Percentiles rank a stretch among this genome's conserved stretches.
Evolutionary conservation across 2,888 invertebrate species (phyloP).

Genomic region (Drosophila cognata): DNA sequence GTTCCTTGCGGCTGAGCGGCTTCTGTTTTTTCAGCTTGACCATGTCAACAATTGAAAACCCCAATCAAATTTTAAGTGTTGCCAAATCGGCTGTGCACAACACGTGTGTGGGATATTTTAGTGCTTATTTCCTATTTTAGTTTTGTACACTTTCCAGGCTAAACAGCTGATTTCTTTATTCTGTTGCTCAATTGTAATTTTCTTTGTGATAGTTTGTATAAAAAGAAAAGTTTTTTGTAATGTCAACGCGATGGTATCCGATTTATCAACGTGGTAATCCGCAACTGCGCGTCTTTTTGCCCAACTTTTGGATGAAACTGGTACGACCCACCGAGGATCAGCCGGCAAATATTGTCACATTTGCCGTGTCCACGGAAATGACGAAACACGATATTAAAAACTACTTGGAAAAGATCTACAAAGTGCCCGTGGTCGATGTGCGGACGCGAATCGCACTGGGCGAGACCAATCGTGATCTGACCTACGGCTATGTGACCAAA

Average conservation of each 20-base stretch:
- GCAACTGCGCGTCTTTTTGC: slow-evolving; percentile 96
- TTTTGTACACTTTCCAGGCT: slow-evolving; percentile 11
- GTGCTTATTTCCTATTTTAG: slow-evolving; percentile 23
- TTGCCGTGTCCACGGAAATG: slow-evolving; percentile 97
- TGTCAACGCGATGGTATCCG: slow-evolving; percentile 90
- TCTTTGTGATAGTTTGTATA: slow-evolving; percentile 22
- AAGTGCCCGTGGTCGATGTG: slow-evolving; percentile 92
- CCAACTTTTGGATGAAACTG: slow-evolving; percentile 99
- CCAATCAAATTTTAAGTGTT: slow-evolving; percentile 36
- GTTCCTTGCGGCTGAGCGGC: slow-evolving; percentile 87
- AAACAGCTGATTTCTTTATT: slow-evolving; percentile 39
- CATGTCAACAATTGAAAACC: slow-evolving; percentile 56
- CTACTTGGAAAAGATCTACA: slow-evolving; percentile 98
- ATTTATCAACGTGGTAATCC: slow-evolving; percentile 96
- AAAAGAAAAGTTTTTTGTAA: slow-evolving; percentile 34
- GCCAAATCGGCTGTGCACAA: slow-evolving; percentile 51
- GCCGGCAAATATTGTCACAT: slow-evolving; percentile 93
- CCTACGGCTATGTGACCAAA: slow-evolving; percentile 90
- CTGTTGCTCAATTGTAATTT: slow-evolving; percentile 9
- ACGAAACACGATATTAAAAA: slow-evolving; percentile 94
- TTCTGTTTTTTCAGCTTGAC: slow-evolving; percentile 62
- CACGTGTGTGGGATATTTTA: slow-evolving; percentile 56
- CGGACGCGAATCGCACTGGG: slow-evolving; percentile 91
- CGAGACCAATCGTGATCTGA: slow-evolving; percentile 87
- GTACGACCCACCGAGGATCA: slow-evolving; percentile 89